Conservation (phyloP, 2,797 vertebrate species). For the Lindbergichthys nudifrons region DNA sequence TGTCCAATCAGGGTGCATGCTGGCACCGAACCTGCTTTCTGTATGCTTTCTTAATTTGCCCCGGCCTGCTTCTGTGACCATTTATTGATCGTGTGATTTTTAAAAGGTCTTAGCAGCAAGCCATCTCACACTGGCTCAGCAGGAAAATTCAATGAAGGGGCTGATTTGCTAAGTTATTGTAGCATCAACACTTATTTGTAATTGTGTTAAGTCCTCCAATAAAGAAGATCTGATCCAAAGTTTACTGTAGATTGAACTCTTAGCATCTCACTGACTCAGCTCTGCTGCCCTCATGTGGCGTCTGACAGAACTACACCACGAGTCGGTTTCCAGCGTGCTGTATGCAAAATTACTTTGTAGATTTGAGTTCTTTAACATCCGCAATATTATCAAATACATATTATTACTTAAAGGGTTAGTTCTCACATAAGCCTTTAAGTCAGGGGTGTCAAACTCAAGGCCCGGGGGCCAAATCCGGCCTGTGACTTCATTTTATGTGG, state of each 20-base stretch:
- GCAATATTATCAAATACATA: neutral
- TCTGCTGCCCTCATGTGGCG: conserved; percentile 69
- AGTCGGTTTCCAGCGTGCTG: neutral
- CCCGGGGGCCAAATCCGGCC: no score
- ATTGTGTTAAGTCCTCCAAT: conserved; percentile 12
- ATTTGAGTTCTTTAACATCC: neutral
- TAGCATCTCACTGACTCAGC: neutral
- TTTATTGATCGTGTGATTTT: conserved; percentile 30
- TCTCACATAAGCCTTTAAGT: no score
- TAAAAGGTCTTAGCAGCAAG: conserved; percentile 1
- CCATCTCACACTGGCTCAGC: conserved; percentile 24
- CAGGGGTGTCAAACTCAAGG: no score
- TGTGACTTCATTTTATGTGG: no score
- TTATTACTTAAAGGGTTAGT: no score
- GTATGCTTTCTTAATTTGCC: conserved; percentile 9
- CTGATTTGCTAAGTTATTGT: conserved; percentile 21
- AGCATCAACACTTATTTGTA: conserved; percentile 17
- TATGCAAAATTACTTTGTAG: neutral
- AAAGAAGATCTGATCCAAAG: neutral
- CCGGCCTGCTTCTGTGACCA: neutral
- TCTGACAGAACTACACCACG: conserved; percentile 1
- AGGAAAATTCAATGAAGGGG: conserved; percentile 9
- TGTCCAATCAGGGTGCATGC: neutral
- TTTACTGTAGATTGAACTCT: neutral
- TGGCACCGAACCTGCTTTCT: neutral